Evolutionary conservation across 2,797 vertebrate species (phyloP), one percentile per base, ranked within the genome.

Genomic region (Apodemus agrarius): DNA sequence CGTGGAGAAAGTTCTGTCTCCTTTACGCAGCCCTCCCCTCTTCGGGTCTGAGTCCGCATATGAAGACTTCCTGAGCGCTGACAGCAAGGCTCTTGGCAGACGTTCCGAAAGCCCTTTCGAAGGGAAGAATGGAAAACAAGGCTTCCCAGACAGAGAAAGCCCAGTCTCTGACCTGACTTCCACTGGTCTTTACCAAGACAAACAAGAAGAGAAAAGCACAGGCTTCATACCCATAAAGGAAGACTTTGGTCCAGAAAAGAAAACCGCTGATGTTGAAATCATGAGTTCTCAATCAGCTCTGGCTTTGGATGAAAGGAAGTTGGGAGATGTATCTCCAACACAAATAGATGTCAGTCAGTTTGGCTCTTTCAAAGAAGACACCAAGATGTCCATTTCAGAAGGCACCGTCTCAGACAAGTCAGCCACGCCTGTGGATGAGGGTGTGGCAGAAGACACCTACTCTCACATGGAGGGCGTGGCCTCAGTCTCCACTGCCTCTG

Each of bases 351-450:
- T 98, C 72, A 98, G 98, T 96, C 99, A 98, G 92, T 99, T 99
- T 11, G 98, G 99, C 54, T 98, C 98, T 37, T 99, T 99, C 96
- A 99, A 99, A 98, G 99, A 99, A 97, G 99, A 99, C 26, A 99
- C 99, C 57, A 99, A 99, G 98, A 99, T 99, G 99, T 99, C 99
- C 3, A 99, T 99, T 98, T 99, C 99, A 84, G 99, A 99, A 98
- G 99, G 99, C 43, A 99, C 99, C 19, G 99, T 99, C 93, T 99
- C 99, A 92, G 99, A 99, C 98, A 99, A 99, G 96, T 99, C 99
- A 95, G 99, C 98, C 81, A 99, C 99, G 34, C 99, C 99, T 0
- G 99, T 99, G 22, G 99, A 99, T 96, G 99, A 99, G 94, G 99
- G 99, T 49, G 99, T 99, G 72, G 99, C 99, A 95, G 99, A 99